Evolutionary conservation across 1,140 invertebrate species (phyloP).

Genomic region (Caenorhabditis tropicalis): DNA sequence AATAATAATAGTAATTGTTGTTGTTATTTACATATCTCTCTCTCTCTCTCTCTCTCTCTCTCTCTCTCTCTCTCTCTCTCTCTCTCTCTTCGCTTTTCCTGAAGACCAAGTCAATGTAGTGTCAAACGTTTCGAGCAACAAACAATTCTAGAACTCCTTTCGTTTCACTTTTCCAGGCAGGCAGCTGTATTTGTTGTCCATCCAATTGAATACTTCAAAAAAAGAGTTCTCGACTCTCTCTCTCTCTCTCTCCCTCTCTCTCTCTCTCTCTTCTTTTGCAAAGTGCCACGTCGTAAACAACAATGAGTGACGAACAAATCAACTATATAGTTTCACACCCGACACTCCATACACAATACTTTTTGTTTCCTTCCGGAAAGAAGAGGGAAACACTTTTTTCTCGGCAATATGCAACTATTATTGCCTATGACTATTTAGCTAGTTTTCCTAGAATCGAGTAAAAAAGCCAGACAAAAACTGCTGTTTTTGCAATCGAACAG

Average conservation of each 20-base stretch:
- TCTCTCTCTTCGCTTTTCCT: no score
- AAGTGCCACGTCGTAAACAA: constrained; percentile 28
- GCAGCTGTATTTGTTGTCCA: constrained; percentile 20
- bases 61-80: no score
- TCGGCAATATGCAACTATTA: background rate
- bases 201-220: constrained; percentile 37
- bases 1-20: constrained; percentile 38
- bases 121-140: constrained; percentile 39
- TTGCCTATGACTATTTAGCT: background rate
- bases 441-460: background rate
- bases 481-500: background rate
- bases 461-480: background rate
- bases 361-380: background rate
- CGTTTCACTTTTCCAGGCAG: background rate
- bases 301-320: constrained; percentile 33
- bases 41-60: no score
- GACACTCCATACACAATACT: background rate
- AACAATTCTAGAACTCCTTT: constrained; percentile 31
- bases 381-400: no score
- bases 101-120: background rate
- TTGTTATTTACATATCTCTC: constrained; percentile 31
- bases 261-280: background rate
- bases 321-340: constrained; percentile 37
- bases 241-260: no score
- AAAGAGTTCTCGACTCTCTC: background rate